phyloP scores from a whole-genome alignment of 2,113 vertebrate species.

The Anas platyrhynchos region DNA sequence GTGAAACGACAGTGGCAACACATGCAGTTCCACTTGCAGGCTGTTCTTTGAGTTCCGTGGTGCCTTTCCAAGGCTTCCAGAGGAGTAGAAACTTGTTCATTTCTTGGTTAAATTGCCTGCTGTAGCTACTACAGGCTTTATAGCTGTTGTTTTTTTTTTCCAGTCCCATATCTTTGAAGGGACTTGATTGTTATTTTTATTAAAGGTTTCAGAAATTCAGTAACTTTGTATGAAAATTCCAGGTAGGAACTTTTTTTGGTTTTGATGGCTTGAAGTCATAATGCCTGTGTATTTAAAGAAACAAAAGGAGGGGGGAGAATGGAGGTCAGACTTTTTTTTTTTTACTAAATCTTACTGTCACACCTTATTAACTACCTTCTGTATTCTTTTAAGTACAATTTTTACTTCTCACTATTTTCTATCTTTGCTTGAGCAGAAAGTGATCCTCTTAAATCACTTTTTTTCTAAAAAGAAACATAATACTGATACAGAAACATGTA shows the following conservation, averaged over 20 bases:
- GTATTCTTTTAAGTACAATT: not conserved
- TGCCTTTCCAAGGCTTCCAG: conserved; percentile 5
- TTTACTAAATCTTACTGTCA: not conserved
- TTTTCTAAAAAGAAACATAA: not conserved
- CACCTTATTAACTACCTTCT: not conserved
- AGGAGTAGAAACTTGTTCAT: not conserved
- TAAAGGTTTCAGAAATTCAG: not conserved
- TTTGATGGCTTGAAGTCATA: not conserved
- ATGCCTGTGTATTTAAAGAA: not conserved
- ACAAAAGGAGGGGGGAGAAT: not conserved
- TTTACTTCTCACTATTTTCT: not conserved
- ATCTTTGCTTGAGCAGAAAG: not conserved
- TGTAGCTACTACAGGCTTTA: rapidly evolving
- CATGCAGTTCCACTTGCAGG: not conserved
- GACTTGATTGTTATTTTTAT: not conserved
- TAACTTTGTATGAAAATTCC: not conserved
- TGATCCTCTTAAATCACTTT: not conserved
- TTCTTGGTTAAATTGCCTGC: not conserved
- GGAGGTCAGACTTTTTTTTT: not conserved
- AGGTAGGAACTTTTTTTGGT: not conserved
- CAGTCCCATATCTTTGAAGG: not conserved
- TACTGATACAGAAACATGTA: not conserved
- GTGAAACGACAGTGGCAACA: conserved; percentile 53
- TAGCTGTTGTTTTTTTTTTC: not conserved
- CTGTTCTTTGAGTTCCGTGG: not conserved